A percentile compares a stretch with the other conserved stretches of the same genome.
These are phyloP conservation scores for Pseudanteris insignis DNA, from an alignment of 2,888 invertebrate genomes.

Conservation along the genomic window DNA sequence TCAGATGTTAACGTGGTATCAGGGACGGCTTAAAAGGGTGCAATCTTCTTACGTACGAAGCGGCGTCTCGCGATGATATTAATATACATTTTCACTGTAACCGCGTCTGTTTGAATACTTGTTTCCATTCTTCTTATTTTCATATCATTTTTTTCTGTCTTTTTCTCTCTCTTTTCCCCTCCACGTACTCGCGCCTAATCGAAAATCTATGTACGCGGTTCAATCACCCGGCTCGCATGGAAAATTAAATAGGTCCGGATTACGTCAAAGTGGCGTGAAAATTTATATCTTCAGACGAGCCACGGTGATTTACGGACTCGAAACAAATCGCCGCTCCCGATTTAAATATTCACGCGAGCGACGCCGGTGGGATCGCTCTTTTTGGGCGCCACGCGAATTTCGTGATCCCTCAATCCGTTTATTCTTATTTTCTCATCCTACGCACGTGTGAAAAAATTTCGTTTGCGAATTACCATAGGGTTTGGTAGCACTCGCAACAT, in stretches of 20 bases:
- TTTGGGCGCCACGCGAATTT: no score
- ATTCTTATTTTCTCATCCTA: not conserved
- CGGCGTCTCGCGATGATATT: slow-evolving; percentile 6
- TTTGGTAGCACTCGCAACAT: no score
- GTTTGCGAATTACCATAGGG: no score
- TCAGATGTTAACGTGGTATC: slow-evolving; percentile 27
- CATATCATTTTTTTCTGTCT: slow-evolving; percentile 1
- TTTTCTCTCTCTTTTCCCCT: not conserved
- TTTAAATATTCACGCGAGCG: slow-evolving; percentile 3
- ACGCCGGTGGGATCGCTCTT: no score
- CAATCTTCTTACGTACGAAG: slow-evolving; percentile 17
- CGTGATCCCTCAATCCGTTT: no score
- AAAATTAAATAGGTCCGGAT: slow-evolving; percentile 20
- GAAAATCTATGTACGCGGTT: slow-evolving; percentile 18
- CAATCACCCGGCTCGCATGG: slow-evolving; percentile 16
- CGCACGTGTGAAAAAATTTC: no score
- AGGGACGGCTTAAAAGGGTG: slow-evolving; percentile 30
- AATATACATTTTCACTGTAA: slow-evolving; percentile 17
- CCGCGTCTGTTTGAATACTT: no score
- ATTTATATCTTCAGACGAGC: slow-evolving; percentile 11
- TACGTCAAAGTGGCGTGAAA: slow-evolving; percentile 19
- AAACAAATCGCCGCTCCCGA: slow-evolving; percentile 10
- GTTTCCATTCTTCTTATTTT: no score
- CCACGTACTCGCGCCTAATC: slow-evolving; percentile 6
- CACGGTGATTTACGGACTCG: slow-evolving; percentile 16